These are phyloP conservation scores for Muscina levida DNA, from an alignment of 2,888 invertebrate species.

Conservation along the genomic window DNA sequence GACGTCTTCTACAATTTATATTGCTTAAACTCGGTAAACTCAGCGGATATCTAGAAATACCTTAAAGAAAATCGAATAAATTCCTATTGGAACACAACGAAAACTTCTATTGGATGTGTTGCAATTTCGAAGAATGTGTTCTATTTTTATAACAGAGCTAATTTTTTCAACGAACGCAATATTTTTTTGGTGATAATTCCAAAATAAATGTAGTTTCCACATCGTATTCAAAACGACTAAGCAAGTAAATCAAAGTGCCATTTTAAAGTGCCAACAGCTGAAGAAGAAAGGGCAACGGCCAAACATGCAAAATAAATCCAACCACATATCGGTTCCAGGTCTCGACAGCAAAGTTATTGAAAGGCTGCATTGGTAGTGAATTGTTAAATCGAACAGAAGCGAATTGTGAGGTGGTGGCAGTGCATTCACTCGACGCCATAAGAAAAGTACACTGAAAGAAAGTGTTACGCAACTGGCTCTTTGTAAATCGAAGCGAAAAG, in stretches of 20 bases:
- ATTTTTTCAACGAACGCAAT: conserved; percentile 66
- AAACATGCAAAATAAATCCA: conserved; percentile 35
- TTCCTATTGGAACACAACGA: conserved; percentile 14
- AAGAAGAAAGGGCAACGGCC: conserved; percentile 6
- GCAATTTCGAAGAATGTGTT: conserved; percentile 70
- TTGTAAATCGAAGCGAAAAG: conserved; percentile 55
- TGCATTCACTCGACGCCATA: neutral
- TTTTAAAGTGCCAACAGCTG: neutral
- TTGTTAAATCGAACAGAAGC: conserved; percentile 25
- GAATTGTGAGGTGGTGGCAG: conserved; percentile 24
- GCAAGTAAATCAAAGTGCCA: conserved; percentile 38
- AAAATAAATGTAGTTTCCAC: conserved; percentile 64
- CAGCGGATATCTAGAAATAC: neutral
- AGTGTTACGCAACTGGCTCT: conserved; percentile 69
- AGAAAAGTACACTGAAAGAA: conserved; percentile 66
- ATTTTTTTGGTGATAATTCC: conserved; percentile 70
- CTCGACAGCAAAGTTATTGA: conserved; percentile 7
- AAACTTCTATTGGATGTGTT: conserved; percentile 50
- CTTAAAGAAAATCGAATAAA: conserved; percentile 27
- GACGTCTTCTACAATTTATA: conserved; percentile 9
- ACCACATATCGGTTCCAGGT: conserved; percentile 44
- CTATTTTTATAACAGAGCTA: conserved; percentile 78
- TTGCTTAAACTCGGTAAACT: neutral
- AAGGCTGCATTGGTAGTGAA: conserved; percentile 16
- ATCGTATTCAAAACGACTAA: conserved; percentile 40